A percentile compares a stretch with the other conserved stretches of the same genome.
Conservation (phyloP, 2,113 vertebrate genomes). For the Sakesphorus luctuosus region DNA sequence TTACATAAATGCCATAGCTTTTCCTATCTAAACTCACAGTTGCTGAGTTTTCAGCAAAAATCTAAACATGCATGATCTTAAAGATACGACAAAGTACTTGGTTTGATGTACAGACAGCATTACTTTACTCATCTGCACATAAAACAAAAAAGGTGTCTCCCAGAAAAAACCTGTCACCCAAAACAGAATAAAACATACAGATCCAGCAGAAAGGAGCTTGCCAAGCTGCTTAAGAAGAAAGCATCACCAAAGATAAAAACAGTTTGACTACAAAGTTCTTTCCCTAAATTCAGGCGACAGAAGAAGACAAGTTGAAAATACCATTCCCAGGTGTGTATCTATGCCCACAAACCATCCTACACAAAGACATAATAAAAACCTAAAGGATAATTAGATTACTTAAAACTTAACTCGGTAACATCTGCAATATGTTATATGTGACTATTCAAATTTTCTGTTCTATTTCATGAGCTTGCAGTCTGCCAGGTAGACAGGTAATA, state of each 20-base stretch:
- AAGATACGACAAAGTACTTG: background rate
- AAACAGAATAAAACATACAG: background rate
- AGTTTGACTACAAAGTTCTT: background rate
- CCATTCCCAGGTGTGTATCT: background rate
- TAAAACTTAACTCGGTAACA: background rate
- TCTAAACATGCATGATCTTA: background rate
- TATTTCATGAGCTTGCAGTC: background rate
- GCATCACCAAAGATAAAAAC: background rate
- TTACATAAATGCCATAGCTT: background rate
- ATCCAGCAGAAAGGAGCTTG: background rate
- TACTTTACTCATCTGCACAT: background rate
- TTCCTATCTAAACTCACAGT: background rate
- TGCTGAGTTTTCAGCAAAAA: background rate
- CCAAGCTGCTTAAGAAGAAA: background rate
- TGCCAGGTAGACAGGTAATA: background rate
- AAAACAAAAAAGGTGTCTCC: background rate
- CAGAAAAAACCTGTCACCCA: background rate
- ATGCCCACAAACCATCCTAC: background rate
- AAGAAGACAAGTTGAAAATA: background rate
- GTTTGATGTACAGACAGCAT: background rate
- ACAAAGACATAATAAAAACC: background rate
- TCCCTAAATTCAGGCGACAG: background rate
- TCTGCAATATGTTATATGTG: background rate
- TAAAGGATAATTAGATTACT: background rate
- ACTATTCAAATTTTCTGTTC: background rate